Evolutionary conservation across 2,797 vertebrate genomes (phyloP).

Genomic region (Paguma larvata): DNA sequence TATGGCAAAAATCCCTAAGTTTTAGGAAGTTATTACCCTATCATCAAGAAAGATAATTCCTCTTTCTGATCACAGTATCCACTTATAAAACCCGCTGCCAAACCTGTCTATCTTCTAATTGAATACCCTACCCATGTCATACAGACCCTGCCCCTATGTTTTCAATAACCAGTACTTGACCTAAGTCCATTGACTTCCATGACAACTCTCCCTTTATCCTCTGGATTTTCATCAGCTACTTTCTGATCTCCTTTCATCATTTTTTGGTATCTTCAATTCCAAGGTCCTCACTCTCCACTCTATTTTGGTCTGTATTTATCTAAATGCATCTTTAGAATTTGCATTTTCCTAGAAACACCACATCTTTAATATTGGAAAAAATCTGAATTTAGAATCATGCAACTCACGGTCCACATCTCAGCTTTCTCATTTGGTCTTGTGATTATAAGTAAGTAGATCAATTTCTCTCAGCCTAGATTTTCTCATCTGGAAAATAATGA

Average conservation of each 20-base stretch:
- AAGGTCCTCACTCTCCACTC: background rate
- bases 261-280: slow-evolving; percentile 12
- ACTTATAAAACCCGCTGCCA: background rate
- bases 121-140: background rate
- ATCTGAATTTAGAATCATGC: background rate
- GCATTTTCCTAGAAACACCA: background rate
- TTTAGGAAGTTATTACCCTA: background rate
- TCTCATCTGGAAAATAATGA: background rate
- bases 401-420: background rate
- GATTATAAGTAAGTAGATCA: background rate
- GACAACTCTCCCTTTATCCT: background rate
- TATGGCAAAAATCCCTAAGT: background rate
- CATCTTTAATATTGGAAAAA: background rate
- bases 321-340: background rate
- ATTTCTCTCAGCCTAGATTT: slow-evolving; percentile 3
- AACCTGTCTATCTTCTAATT: background rate
- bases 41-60: background rate
- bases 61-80: background rate
- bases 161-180: background rate
- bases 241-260: background rate
- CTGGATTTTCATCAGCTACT: background rate
- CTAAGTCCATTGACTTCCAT: background rate
- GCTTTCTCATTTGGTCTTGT: background rate
- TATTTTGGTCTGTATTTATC: background rate
- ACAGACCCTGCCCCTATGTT: background rate